Evolutionary conservation across 2,888 invertebrate genomes (phyloP).

Genomic region (Dryobota labecula): DNA sequence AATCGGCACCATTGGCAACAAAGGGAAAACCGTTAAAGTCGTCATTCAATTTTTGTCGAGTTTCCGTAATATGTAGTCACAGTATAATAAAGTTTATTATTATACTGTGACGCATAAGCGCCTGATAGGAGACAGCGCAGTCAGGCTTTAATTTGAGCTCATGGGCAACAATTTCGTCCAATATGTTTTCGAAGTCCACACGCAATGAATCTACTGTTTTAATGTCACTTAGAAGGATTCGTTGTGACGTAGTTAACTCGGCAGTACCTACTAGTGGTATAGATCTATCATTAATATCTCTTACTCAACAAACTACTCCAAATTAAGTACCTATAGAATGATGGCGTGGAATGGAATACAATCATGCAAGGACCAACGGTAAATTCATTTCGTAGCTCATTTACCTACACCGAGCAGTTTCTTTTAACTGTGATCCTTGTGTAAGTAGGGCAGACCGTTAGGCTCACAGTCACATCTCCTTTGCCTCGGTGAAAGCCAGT

Average conservation of each 20-base stretch:
- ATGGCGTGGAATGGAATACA: slow-evolving; percentile 16
- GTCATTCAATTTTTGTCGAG: background rate
- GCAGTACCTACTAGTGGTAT: background rate
- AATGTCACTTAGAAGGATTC: too few species aligned
- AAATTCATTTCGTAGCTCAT: slow-evolving; percentile 49
- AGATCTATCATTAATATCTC: background rate
- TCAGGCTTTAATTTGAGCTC: too few species aligned
- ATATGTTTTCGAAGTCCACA: too few species aligned
- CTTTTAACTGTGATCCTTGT: slow-evolving; percentile 66
- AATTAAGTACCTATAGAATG: background rate
- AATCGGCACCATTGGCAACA: background rate
- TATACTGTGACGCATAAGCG: too few species aligned
- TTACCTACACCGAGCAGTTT: slow-evolving; percentile 38
- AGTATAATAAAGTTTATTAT: background rate
- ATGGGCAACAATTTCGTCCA: too few species aligned
- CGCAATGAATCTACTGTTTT: too few species aligned
- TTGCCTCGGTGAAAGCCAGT: slow-evolving; percentile 61
- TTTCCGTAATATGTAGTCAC: slow-evolving; percentile 1
- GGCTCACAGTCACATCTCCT: slow-evolving; percentile 61
- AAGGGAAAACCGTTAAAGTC: slow-evolving; percentile 13
- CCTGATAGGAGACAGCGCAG: too few species aligned
- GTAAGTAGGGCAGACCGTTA: slow-evolving; percentile 69
- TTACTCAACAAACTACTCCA: background rate
- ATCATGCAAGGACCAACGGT: slow-evolving; percentile 48
- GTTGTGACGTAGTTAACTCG: background rate